phyloP scores from a whole-genome alignment of 2,888 invertebrate species.

The Patella pellucida region DNA sequence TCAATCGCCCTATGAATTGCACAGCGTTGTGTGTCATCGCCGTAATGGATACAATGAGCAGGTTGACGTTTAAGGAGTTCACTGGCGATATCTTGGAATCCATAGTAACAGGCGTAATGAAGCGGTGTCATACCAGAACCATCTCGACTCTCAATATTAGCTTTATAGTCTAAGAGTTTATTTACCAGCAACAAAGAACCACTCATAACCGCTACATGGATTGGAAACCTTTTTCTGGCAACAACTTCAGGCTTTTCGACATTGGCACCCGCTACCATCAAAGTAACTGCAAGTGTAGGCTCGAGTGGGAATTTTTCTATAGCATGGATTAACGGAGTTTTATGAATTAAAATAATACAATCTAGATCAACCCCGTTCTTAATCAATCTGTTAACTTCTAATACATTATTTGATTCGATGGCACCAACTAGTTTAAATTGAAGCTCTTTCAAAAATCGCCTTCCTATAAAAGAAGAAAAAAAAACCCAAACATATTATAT shows the following conservation, averaged over 20 bases:
- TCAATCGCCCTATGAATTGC: slow-evolving; percentile 41
- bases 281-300: slow-evolving; percentile 35
- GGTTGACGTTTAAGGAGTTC: slow-evolving; percentile 4
- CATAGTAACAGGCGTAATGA: slow-evolving; percentile 22
- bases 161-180: slow-evolving; percentile 9
- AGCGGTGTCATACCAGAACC: slow-evolving; percentile 23
- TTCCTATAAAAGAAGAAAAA: neutral
- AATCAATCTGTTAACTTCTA: slow-evolving; percentile 23
- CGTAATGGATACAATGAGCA: neutral
- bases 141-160: slow-evolving; percentile 10
- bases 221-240: slow-evolving; percentile 38
- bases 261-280: slow-evolving; percentile 46
- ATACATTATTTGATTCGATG: slow-evolving; percentile 29
- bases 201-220: slow-evolving; percentile 35
- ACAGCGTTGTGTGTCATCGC: slow-evolving; percentile 14
- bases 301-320: slow-evolving; percentile 33
- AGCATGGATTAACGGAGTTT: slow-evolving; percentile 44
- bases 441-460: slow-evolving; percentile 34
- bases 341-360: slow-evolving; percentile 36
- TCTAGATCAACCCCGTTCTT: slow-evolving; percentile 33
- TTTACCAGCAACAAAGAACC: slow-evolving; percentile 12
- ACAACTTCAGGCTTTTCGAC: slow-evolving; percentile 36
- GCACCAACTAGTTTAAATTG: slow-evolving; percentile 38
- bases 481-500: no score
- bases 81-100: neutral